Evolutionary conservation across 1,140 invertebrate species (phyloP).

Genomic region (Sycobia sp.): DNA sequence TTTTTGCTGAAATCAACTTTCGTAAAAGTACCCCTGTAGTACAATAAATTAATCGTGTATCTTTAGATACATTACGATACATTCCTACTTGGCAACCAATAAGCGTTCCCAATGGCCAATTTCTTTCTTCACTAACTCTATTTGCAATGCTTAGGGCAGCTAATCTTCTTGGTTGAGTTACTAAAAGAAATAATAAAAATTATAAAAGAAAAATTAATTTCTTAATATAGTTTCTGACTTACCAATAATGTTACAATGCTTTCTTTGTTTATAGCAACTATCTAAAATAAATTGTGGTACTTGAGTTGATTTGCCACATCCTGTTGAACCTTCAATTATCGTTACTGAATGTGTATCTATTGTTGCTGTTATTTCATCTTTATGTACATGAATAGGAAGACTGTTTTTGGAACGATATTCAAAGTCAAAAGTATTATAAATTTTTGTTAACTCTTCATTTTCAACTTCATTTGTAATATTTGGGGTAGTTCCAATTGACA

Average conservation of each 20-base stretch:
- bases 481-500: conserved; percentile 46
- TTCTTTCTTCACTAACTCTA: conserved; percentile 77
- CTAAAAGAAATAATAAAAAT: conserved; percentile 48
- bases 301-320: conserved; percentile 81
- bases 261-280: conserved; percentile 65
- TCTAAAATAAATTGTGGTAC: conserved; percentile 89
- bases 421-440: conserved; percentile 52
- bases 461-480: conserved; percentile 25
- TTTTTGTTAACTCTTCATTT: conserved; percentile 40
- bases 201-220: conserved; percentile 6
- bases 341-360: conserved; percentile 72
- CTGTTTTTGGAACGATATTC: conserved; percentile 38
- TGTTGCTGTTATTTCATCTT: conserved; percentile 65
- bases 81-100: conserved; percentile 85
- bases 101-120: conserved; percentile 75
- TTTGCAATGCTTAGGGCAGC: conserved; percentile 83
- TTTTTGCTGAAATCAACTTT: conserved; percentile 71
- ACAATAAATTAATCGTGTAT: conserved; percentile 86
- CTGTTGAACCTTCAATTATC: conserved; percentile 89
- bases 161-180: conserved; percentile 86
- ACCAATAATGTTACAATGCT: conserved; percentile 77
- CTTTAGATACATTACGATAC: conserved; percentile 63
- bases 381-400: conserved; percentile 40
- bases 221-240: conserved; percentile 14
- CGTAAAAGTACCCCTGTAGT: conserved; percentile 81